phyloP scores from a whole-genome alignment of 2,113 vertebrate genomes.

The Poicephalus meyeri region DNA sequence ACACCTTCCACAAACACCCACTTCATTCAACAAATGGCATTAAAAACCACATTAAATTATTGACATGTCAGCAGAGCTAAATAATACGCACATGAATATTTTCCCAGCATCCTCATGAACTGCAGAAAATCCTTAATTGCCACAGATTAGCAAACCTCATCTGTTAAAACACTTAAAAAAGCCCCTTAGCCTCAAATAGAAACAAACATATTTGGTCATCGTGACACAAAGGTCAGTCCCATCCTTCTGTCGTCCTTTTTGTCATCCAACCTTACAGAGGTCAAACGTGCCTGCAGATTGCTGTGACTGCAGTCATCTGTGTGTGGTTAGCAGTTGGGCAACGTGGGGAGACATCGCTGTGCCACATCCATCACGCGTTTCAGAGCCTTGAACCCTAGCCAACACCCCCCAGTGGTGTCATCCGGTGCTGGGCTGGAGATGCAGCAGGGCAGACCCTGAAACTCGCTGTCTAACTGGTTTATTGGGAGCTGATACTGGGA shows the following conservation, averaged over 20 bases:
- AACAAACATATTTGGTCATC: background rate
- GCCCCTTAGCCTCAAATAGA: background rate
- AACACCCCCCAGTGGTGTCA: rapidly evolving
- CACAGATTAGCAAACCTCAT: background rate
- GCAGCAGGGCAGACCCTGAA: background rate
- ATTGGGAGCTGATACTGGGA: background rate
- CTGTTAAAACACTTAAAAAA: background rate
- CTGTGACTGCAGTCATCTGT: background rate
- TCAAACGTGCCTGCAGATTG: background rate
- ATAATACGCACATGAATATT: background rate
- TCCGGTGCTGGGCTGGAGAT: rapidly evolving
- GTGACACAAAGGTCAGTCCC: background rate
- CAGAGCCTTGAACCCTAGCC: background rate
- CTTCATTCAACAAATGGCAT: background rate
- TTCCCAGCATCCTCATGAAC: background rate
- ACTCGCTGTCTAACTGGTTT: background rate
- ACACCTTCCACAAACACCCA: background rate
- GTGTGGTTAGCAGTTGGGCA: background rate
- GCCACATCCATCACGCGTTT: rapidly evolving
- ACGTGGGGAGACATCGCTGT: rapidly evolving
- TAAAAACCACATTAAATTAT: background rate
- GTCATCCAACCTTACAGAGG: background rate
- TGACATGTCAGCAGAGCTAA: background rate
- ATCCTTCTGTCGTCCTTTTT: background rate
- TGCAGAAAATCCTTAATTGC: background rate